Evolutionary conservation across 53 echinoderm and acorn worm genomes (phyloP), one percentile per base, ranked within the genome.

Genomic region (Paelopatides confundens): DNA sequence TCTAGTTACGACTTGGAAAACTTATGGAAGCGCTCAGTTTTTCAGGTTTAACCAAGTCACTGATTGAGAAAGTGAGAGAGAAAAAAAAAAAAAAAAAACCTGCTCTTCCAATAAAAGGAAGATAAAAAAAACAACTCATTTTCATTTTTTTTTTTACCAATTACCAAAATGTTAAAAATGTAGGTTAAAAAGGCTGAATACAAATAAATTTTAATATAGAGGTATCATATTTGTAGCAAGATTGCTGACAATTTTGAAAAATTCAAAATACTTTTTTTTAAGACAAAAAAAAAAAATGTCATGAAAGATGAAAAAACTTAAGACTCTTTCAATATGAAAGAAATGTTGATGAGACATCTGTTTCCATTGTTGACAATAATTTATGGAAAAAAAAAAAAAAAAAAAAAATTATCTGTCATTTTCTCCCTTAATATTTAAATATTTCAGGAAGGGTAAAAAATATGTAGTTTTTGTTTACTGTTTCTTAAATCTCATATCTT

Each of bases 21-120:
- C 58, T 58, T 21, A 58, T 74, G 74, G 74, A 74, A 74, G 74
- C 74, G 39, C 74, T 74, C 74, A 74, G 28, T 74, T 74, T 74
- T 21, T 58, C 58, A 58, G 6, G 58, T 58, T 58, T 58, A 58
- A 58, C 58, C 58, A 58, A 58, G 58, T 58, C 58, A 58, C 24
- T 21, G 58, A 26, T 58, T 23, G n/a, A 23, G 24, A 23, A 21
- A 23, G 54, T 17, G 54, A 54, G 23, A 54, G 58, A 58, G 24
- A 58, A 21, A 18, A 58, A 58, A 58, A 46, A 7, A 11, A 46
- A 46, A 54, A 15, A 54, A 12, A 43, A 43, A 43, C 43, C 43
- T 43, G 0, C 12, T 43, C 43, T n/a, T n/a, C n/a, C n/a, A n/a
- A n/a, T n/a, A n/a, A n/a, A 43, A 43, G 9, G 43, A 43, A 54